A percentile compares a stretch with the other conserved stretches of the same genome.
Conservation (phyloP, 2,113 vertebrate species). For the Vireo altiloquus region DNA sequence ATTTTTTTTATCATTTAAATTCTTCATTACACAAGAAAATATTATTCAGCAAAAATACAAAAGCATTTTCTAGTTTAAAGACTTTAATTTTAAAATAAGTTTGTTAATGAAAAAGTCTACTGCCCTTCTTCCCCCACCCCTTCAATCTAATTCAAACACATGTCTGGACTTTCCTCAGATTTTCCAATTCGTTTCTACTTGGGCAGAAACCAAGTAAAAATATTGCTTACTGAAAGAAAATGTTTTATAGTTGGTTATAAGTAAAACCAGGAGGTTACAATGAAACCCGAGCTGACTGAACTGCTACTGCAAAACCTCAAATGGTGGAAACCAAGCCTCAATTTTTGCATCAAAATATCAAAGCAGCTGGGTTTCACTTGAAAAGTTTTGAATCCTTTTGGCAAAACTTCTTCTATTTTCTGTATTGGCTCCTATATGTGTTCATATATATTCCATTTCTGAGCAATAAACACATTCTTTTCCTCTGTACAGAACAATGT, state of each 20-base stretch:
- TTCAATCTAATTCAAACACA: not conserved
- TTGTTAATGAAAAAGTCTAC: not conserved
- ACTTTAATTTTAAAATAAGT: not conserved
- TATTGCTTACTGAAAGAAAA: not conserved
- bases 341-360: not conserved
- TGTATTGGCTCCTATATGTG: not conserved
- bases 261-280: not conserved
- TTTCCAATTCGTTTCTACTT: not conserved
- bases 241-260: not conserved
- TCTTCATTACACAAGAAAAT: not conserved
- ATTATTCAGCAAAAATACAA: not conserved
- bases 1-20: not conserved
- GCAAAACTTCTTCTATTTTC: not conserved
- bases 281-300: not conserved
- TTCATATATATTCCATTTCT: not conserved
- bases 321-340: not conserved
- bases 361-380: not conserved
- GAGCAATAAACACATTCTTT: not conserved
- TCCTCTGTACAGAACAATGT: not conserved
- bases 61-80: not conserved
- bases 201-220: not conserved
- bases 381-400: not conserved
- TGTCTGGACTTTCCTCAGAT: not conserved
- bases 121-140: fast-evolving
- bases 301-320: constrained; percentile 10